phyloP scores from a whole-genome alignment of 2,113 vertebrate species.

The Empidonax traillii region DNA sequence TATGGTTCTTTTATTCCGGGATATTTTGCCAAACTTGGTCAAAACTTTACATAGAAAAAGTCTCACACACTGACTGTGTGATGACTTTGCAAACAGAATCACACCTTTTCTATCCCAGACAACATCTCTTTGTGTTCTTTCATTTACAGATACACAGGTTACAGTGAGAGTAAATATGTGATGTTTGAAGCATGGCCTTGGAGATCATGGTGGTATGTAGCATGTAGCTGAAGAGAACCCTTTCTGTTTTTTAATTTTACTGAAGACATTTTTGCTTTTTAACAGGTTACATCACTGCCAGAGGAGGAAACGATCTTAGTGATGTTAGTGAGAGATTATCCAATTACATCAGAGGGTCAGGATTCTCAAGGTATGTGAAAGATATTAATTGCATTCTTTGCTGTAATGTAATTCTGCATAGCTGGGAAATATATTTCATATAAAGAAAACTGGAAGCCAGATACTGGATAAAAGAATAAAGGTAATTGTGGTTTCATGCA shows the following conservation, averaged over 20 bases:
- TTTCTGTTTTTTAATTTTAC: background rate
- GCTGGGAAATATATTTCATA: background rate
- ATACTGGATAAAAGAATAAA: background rate
- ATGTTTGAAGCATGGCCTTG: background rate
- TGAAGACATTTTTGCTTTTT: background rate
- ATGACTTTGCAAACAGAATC: background rate
- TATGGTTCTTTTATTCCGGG: slow-evolving; percentile 40
- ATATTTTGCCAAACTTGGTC: slow-evolving; percentile 45
- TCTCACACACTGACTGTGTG: background rate
- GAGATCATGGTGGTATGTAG: background rate
- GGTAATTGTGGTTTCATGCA: background rate
- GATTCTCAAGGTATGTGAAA: background rate
- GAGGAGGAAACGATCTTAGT: background rate
- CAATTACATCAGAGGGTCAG: background rate
- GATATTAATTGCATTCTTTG: background rate
- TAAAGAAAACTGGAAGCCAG: background rate
- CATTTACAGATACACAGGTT: background rate
- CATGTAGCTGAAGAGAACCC: background rate
- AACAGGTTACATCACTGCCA: background rate
- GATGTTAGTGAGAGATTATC: background rate
- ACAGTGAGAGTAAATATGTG: background rate
- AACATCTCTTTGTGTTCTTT: background rate
- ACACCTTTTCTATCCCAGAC: background rate
- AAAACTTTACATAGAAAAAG: background rate
- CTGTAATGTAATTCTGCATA: background rate